Percentiles rank a stretch among this genome's conserved stretches.
Evolutionary conservation across 2,797 vertebrate species (phyloP).

Genomic region (Characodon lateralis): DNA sequence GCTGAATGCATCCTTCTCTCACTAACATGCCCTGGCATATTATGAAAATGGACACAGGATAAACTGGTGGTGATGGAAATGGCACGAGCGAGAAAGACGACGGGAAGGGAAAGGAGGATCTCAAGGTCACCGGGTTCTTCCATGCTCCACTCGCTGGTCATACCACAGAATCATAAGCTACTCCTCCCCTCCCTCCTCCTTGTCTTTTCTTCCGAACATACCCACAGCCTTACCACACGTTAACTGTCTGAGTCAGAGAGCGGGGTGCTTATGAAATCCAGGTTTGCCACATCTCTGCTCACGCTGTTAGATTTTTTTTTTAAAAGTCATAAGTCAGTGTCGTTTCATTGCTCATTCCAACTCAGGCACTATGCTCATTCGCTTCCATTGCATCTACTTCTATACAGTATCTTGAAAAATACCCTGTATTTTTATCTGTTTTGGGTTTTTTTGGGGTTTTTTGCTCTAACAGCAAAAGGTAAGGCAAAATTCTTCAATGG

Average conservation of each 20-base stretch:
- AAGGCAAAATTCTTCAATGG: background rate
- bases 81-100: slow-evolving; percentile 30
- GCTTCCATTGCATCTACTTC: slow-evolving; percentile 1
- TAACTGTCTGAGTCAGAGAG: slow-evolving; percentile 69
- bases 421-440: background rate
- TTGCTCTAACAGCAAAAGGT: too few relatives aligned
- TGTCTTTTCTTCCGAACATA: slow-evolving; percentile 60
- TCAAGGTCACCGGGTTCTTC: slow-evolving; percentile 74
- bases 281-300: slow-evolving; percentile 67
- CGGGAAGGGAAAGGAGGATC: slow-evolving; percentile 41
- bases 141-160: slow-evolving; percentile 61
- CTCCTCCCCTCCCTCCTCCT: slow-evolving; percentile 38
- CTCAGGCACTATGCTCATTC: slow-evolving; percentile 17
- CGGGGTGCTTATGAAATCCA: slow-evolving; percentile 68
- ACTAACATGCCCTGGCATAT: slow-evolving; percentile 48
- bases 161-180: slow-evolving; percentile 63
- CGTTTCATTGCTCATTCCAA: slow-evolving; percentile 36
- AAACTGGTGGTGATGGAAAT: slow-evolving; percentile 62
- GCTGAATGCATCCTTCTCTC: slow-evolving; percentile 18
- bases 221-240: slow-evolving; percentile 68
- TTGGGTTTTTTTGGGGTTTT: too few relatives aligned
- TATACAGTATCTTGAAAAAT: background rate
- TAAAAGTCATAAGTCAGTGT: slow-evolving; percentile 37
- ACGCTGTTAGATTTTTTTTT: slow-evolving; percentile 45
- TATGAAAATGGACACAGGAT: slow-evolving; percentile 63